These are phyloP conservation scores for Microcebus lehilahytsara DNA, from an alignment of 2,113 vertebrate species.

Conservation along the genomic window DNA sequence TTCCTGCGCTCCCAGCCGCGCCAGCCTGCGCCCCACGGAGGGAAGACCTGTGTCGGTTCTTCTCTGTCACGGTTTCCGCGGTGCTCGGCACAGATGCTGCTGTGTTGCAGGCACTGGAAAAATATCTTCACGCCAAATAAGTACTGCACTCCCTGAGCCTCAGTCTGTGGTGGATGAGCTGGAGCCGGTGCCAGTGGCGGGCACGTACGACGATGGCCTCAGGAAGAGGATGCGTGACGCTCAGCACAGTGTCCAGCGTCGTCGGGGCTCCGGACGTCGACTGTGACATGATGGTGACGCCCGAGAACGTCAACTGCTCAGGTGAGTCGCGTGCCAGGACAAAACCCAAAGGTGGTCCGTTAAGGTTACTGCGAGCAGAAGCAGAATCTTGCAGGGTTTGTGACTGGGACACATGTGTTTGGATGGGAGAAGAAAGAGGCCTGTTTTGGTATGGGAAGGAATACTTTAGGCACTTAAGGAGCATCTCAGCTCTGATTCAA, in stretches of 20 bases:
- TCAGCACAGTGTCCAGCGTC: fast-evolving
- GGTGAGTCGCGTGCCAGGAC: too few species aligned
- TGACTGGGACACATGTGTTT: neutral
- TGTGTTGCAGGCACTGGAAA: too few species aligned
- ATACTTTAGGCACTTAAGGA: too few species aligned
- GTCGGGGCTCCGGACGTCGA: fast-evolving
- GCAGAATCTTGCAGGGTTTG: fast-evolving
- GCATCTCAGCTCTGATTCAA: neutral
- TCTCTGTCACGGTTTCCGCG: neutral
- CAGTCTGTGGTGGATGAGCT: fast-evolving
- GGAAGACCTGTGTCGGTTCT: fast-evolving
- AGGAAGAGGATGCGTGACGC: fast-evolving
- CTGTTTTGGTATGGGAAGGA: neutral
- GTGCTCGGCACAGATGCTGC: neutral
- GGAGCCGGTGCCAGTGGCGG: neutral
- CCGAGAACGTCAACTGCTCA: neutral
- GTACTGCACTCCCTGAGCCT: too few species aligned
- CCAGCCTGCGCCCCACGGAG: fast-evolving
- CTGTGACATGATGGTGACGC: neutral
- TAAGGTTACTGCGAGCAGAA: neutral
- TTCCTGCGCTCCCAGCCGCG: fast-evolving
- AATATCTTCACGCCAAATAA: neutral
- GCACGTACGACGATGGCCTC: too few species aligned
- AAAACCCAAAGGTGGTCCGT: fast-evolving
- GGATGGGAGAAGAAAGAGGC: neutral